Base-by-base conservation (phyloP, 64 coral and sea anemone species). In the Actinia equina region DNA sequence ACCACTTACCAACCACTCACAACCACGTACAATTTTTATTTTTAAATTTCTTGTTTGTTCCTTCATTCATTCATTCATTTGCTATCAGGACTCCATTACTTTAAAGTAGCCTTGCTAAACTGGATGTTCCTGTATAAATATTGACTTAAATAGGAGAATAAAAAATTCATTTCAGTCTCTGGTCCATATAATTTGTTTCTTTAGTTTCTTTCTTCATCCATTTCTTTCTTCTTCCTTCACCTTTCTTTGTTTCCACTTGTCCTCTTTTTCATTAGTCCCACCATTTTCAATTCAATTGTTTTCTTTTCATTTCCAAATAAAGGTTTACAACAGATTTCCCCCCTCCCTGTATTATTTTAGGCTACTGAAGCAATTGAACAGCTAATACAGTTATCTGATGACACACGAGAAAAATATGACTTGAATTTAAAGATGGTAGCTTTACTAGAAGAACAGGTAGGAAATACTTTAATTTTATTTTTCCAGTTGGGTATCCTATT, bases 371-470 rank as follows among this genome's bases (percentile, higher is more conserved):
- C 0, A 17, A 78, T 83, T 63, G 83, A 90, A 22, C 54, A 85
- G 59, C 71, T 85, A 41, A 70, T 59, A 10, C 20, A 77, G 8
- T 56, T 44, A 22, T 85, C 82, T 63, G 83, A 62, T 17, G 42
- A 90, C 17, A 18, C 10, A 15, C 53, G 41, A 62, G 89, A 90
- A 59, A 70, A 85, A 26, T 90, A 78, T 56, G 27, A 79, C 5
- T 37, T 90, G 53, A 84, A 84, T 69, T 45, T 25, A 61, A 86
- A 76, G 84, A 86, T 90, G 17, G 44, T 85, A 44, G 16, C 17
- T 22, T 57, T 90, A 27, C 89, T 90, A 43, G 82, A 90, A 79
- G 77, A 77, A 82, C 43, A 81, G 78, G 78, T 81, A 81, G 18
- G 17, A 27, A 10, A 37, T 37, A 1, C 30, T 37, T 37, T 37